phyloP scores from a whole-genome alignment of 2,888 invertebrate genomes.

The Alentia gelatinosa region DNA sequence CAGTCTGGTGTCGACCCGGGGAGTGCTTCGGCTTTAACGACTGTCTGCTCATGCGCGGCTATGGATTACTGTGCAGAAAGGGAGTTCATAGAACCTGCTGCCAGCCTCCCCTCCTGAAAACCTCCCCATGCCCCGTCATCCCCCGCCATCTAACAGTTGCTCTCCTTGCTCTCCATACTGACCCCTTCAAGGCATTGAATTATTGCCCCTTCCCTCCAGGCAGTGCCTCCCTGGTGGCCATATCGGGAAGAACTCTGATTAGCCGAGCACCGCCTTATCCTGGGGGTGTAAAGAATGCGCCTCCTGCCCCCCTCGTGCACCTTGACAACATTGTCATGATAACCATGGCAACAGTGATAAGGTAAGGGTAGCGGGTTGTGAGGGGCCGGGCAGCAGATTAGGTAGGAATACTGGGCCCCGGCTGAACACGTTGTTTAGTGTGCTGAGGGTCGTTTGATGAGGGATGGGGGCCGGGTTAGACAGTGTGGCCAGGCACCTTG shows the following conservation, averaged over 20 bases:
- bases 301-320: too few relatives aligned
- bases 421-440: too few relatives aligned
- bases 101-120: too few relatives aligned
- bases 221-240: not conserved
- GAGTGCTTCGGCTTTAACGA: constrained; percentile 20
- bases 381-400: too few relatives aligned
- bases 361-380: not conserved
- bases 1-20: not conserved
- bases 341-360: constrained; percentile 45
- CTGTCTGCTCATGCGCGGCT: not conserved
- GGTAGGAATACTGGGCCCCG: too few relatives aligned
- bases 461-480: not conserved
- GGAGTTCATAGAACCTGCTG: too few relatives aligned
- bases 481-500: not conserved
- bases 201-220: not conserved
- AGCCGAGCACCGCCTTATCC: not conserved
- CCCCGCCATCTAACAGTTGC: not conserved
- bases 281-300: too few relatives aligned
- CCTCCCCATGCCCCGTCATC: not conserved
- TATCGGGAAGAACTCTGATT: constrained; percentile 2
- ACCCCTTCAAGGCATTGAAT: not conserved
- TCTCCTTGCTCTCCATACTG: not conserved
- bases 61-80: constrained; percentile 39
- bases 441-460: not conserved
- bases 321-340: constrained; percentile 51